Percentiles rank a stretch among this genome's conserved stretches.
phyloP scores from a whole-genome alignment of 2,113 vertebrate genomes.

The Notarius quadriscutis region DNA sequence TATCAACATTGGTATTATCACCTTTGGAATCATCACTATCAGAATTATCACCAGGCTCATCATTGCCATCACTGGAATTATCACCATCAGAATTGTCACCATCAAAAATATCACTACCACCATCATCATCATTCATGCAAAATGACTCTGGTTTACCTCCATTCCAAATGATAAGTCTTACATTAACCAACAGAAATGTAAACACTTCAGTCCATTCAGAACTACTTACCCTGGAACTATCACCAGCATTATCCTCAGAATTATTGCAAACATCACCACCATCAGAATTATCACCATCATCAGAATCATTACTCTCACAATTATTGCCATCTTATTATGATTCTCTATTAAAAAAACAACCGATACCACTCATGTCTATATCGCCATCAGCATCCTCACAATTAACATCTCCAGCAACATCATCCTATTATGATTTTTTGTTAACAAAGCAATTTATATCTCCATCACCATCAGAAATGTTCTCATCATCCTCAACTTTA shows the following conservation, averaged over 20 bases:
- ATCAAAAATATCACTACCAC: background rate
- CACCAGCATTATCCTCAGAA: background rate
- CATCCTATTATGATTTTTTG: background rate
- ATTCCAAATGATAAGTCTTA: conserved; percentile 55
- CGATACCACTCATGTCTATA: conserved; percentile 4
- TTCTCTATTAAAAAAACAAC: background rate
- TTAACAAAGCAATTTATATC: background rate
- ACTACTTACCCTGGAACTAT: conserved; percentile 54
- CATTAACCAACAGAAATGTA: conserved; percentile 49
- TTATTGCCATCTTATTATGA: background rate
- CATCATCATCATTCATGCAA: conserved; percentile 51
- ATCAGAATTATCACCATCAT: background rate
- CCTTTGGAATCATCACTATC: background rate
- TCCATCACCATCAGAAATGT: background rate
- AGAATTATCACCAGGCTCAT: background rate
- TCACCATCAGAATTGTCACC: no score
- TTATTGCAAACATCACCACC: background rate
- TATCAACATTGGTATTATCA: background rate
- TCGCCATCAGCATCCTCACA: conserved; percentile 3
- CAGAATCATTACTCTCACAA: background rate
- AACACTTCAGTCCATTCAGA: conserved; percentile 67
- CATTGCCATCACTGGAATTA: background rate
- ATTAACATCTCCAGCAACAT: background rate
- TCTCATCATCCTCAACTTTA: background rate
- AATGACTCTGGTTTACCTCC: conserved; percentile 68